Evolutionary conservation across 37 sponge, comb jelly and placozoan species (phyloP).

Genomic region (Aplysina aerophoba): DNA sequence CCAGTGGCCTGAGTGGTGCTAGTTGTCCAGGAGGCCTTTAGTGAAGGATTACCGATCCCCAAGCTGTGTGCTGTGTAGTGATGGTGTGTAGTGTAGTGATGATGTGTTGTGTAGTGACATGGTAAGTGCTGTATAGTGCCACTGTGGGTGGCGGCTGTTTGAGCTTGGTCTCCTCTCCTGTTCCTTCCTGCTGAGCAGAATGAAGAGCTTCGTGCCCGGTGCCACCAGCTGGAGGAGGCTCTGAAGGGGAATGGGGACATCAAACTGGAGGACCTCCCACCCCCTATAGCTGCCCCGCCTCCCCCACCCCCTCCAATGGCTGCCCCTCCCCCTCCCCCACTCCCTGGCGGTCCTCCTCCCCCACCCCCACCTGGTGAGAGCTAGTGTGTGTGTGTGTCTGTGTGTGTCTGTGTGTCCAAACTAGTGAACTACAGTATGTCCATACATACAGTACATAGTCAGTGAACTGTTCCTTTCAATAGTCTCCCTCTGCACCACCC

Average conservation of each 20-base stretch:
- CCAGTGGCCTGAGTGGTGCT: no score
- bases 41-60: no score
- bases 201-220: conserved; percentile 21
- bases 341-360: conserved; percentile 13
- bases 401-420: not conserved
- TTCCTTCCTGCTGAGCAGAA: conserved; percentile 5
- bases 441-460: not conserved
- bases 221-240: conserved; percentile 38
- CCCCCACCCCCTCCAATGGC: conserved; percentile 51
- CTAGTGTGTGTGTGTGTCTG: not conserved
- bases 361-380: conserved; percentile 37
- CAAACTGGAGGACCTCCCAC: conserved; percentile 47
- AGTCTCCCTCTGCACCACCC: not conserved
- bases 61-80: no score
- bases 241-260: conserved; percentile 45
- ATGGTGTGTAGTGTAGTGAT: no score
- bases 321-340: conserved; percentile 49
- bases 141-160: no score
- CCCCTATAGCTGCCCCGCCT: conserved; percentile 9
- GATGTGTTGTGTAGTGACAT: no score
- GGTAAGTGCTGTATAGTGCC: no score
- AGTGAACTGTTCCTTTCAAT: not conserved
- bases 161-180: not conserved
- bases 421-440: not conserved
- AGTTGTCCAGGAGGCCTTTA: no score